Conservation (phyloP, 2,113 vertebrate species). For the Helogale parvula region DNA sequence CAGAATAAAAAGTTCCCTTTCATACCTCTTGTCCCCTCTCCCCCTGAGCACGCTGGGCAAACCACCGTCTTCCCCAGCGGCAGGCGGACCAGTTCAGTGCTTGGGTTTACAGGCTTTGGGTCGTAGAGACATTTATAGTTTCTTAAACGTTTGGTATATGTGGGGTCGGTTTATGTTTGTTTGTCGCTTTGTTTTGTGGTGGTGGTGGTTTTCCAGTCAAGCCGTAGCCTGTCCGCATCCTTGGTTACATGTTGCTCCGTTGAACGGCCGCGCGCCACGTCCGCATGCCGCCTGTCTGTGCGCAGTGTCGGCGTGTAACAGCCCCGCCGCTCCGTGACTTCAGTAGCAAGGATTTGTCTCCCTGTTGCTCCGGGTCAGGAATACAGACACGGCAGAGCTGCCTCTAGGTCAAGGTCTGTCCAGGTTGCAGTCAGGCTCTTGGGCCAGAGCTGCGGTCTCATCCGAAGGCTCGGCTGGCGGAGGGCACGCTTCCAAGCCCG, state of each 20-base stretch:
- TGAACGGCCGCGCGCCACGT: not conserved
- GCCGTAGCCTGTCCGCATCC: not conserved
- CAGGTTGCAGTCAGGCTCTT: not conserved
- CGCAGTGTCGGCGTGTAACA: not conserved
- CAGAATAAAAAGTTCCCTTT: not conserved
- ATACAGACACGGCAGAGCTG: not conserved
- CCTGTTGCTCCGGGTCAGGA: not conserved
- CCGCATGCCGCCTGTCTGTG: not conserved
- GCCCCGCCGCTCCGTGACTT: not conserved
- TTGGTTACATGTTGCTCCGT: not conserved
- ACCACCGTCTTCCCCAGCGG: not conserved
- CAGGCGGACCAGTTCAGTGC: not conserved
- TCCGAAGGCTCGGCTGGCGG: not conserved
- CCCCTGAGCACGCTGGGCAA: not conserved
- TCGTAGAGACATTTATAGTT: not conserved
- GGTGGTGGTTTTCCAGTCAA: not conserved
- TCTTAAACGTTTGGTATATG: not conserved
- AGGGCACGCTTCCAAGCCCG: not conserved
- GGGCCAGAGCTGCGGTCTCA: not conserved
- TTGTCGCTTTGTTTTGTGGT: not conserved
- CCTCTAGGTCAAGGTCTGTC: not conserved
- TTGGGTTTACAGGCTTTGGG: not conserved
- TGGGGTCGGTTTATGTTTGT: not conserved
- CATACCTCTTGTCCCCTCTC: too few species aligned
- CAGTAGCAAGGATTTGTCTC: not conserved